Evolutionary conservation across 2,797 vertebrate species (phyloP).

Genomic region (Orientallactaga sibirica): DNA sequence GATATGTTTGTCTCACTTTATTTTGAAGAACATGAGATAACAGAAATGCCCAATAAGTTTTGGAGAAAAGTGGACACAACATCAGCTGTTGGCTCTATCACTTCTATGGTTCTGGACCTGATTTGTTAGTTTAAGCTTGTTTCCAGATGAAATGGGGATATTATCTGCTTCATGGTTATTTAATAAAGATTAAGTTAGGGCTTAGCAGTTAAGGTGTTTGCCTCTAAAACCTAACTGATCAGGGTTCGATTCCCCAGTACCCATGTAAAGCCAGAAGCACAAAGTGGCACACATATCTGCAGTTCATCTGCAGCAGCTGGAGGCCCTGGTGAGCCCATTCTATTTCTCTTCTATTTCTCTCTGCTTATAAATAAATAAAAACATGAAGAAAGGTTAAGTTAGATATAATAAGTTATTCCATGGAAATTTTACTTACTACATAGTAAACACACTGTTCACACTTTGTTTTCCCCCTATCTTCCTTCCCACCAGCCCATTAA

Average conservation of each 20-base stretch:
- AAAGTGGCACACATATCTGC: no score
- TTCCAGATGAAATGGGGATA: constrained; percentile 21
- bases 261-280: no score
- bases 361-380: no score
- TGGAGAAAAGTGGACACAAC: not conserved
- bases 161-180: not conserved
- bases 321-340: no score
- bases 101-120: not conserved
- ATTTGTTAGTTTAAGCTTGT: constrained; percentile 34
- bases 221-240: no score
- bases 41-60: not conserved
- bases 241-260: no score
- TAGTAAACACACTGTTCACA: not conserved
- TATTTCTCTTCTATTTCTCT: no score
- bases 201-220: no score
- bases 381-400: no score
- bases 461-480: not conserved
- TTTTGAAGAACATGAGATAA: not conserved
- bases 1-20: not conserved
- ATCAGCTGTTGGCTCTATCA: not conserved
- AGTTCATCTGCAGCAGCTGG: no score
- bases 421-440: not conserved
- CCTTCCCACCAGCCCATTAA: not conserved
- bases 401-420: not conserved
- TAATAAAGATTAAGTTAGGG: not conserved